These are phyloP conservation scores for Zosterops borbonicus DNA, from an alignment of 2,113 vertebrate species.

Conservation along the genomic window DNA sequence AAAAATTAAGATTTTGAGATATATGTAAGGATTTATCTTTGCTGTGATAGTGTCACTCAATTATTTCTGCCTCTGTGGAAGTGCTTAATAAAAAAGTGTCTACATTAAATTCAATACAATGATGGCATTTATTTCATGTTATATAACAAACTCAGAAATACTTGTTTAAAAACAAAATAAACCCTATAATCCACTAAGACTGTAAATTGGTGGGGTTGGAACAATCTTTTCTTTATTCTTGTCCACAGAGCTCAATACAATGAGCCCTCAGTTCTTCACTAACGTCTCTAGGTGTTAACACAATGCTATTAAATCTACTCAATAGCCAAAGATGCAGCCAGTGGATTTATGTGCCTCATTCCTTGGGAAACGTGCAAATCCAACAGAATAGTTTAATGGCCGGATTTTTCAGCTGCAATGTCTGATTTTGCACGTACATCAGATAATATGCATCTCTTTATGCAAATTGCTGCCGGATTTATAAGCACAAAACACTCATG, in stretches of 20 bases:
- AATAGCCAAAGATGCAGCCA: conserved; percentile 26
- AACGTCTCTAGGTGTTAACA: conserved; percentile 65
- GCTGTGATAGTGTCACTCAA: not conserved
- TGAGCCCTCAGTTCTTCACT: conserved; percentile 35
- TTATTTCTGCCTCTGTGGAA: not conserved
- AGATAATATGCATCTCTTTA: conserved; percentile 45
- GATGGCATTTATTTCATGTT: conserved; percentile 32
- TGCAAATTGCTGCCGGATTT: conserved; percentile 31
- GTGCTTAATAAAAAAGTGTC: not conserved
- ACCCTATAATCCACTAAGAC: conserved; percentile 49
- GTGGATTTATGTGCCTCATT: conserved; percentile 57
- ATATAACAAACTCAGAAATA: conserved; percentile 18
- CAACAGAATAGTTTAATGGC: conserved; percentile 33
- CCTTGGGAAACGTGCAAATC: conserved; percentile 20
- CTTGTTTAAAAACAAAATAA: conserved; percentile 40
- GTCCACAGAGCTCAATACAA: conserved; percentile 33
- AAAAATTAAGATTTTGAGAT: not conserved
- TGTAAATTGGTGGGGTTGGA: conserved; percentile 46
- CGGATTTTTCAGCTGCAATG: conserved; percentile 45
- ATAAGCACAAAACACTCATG: conserved; percentile 24
- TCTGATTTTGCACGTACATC: conserved; percentile 60
- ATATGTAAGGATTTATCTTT: not conserved
- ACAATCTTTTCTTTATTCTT: conserved; percentile 51
- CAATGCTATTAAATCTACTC: conserved; percentile 61
- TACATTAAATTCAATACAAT: not conserved